phyloP scores from a whole-genome alignment of 2,888 invertebrate genomes.

The Lasius platythorax region DNA sequence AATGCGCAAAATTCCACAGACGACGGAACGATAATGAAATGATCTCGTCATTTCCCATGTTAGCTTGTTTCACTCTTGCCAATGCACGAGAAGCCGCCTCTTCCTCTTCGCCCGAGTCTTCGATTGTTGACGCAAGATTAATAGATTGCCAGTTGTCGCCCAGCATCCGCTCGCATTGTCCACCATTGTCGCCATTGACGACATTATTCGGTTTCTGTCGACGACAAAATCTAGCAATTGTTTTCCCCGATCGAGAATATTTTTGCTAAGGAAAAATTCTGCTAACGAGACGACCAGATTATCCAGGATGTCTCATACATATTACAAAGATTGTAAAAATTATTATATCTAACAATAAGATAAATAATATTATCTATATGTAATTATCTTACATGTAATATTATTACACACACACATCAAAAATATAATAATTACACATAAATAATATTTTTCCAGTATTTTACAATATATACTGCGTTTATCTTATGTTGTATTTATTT shows the following conservation, averaged over 20 bases:
- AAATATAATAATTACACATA: neutral
- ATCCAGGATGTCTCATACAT: neutral
- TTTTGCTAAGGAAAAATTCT: neutral
- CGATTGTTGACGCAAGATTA: slow-evolving; percentile 37
- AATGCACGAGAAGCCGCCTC: neutral
- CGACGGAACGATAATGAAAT: slow-evolving; percentile 68
- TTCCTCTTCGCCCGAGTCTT: neutral
- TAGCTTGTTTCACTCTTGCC: slow-evolving; percentile 47
- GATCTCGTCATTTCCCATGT: slow-evolving; percentile 68
- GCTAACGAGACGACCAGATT: neutral
- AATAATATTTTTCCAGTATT: neutral
- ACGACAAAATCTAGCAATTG: neutral
- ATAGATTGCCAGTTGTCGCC: slow-evolving; percentile 14
- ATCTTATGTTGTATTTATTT: neutral
- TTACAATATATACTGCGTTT: neutral
- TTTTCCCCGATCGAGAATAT: neutral
- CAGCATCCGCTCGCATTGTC: slow-evolving; percentile 5
- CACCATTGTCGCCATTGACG: neutral
- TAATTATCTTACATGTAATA: too few relatives aligned
- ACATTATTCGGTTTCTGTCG: neutral
- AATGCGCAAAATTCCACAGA: slow-evolving; percentile 61
- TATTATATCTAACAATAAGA: neutral
- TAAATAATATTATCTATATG: too few relatives aligned
- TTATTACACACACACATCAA: too few relatives aligned
- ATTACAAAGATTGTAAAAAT: neutral